Base-by-base conservation (phyloP, 2,113 vertebrate genomes). In the Ceyx cyanopectus region DNA sequence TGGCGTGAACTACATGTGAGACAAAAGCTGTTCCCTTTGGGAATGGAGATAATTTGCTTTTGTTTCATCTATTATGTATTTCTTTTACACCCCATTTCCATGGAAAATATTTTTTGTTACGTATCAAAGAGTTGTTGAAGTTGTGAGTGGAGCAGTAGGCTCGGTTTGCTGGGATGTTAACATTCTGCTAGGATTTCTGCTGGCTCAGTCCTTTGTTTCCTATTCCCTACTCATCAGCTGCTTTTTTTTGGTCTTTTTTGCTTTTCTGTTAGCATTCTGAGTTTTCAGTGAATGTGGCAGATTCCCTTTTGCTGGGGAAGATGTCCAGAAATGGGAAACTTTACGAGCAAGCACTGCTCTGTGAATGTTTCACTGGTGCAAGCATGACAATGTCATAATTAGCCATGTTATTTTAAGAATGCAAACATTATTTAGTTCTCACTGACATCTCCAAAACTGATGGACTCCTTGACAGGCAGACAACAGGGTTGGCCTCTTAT, bases 11-110 rank as follows among this genome's bases (percentile, higher is more conserved):
- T 95, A 96, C 75, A 96, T 96, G 73, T 91, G 91, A 95, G 85
- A 93, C 89, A 92, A 95, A 94, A 86, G 57, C 69, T 85, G 65
- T 95, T 95, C 88, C 92, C 87, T 95, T 79, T 90, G 92, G 91
- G 75, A 97, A 79, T 37, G 66, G 78, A 95, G 89, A 96, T 96
- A 95, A 95, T 96, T 96, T 96, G 65, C 72, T 86, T 93, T 96
- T 80, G 57, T 92, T 87, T 96, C 81, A 87, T 94, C 51, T 74
- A 89, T 94, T 94, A 96, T 95, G 56, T 27, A 78, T 95, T 43
- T 84, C 41, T 94, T 90, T 96, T 92, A 82, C 17, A 81, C 10
- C 8, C 45, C 15, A 63, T 94, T 91, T 90, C 43, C 91, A 81
- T 92, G 84, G 91, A 96, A 92, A 94, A 77, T 69, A 88, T 61